Evolutionary conservation across 2,888 invertebrate genomes (phyloP), one percentile per base, ranked within the genome.

Genomic region (Phortica magna): DNA sequence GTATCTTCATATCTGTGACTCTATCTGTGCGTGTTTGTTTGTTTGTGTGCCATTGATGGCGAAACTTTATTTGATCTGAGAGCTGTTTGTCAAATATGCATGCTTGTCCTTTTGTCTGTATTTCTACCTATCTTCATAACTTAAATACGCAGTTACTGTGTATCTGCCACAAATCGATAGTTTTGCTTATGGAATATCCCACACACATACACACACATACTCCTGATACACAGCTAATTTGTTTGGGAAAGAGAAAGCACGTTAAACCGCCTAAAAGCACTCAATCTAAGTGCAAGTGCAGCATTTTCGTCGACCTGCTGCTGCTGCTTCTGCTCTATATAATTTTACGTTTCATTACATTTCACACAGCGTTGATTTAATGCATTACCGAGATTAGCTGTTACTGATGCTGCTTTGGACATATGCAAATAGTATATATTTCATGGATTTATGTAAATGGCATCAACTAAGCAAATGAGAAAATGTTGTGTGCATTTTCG

Each of bases 391-490:
- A 71, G 22, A 71, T 71, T 71, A 71, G 39, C 55, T 71, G 31
- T 7, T 68, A 12, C 39, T 64, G 64, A 14, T 39, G 42, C 42
- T n/a, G 41, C 7, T 39, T 12, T 22, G 39, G 22, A 39, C 70
- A 22, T 71, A 71, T 55, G 70, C 70, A 71, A 71, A 55, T 71
- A 55, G 70, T 71, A 31, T 71, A 71, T 17, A 71, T 71, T 53
- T 71, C 14, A 55, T 31, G 70, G 31, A 71, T 71, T 71, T 71
- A 55, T 71, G 53, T 55, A 55, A 55, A 71, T n/a, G 14, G 2
- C 31, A 55, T n/a, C 22, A 65, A n/a, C 41, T 65, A 41, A 39
- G 41, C 59, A 59, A 59, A 7, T 7, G 68, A 41, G 9, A 68
- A 67, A 68, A 68, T 68, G 70, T 17, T 22, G 53, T 70, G 19